Conservation (phyloP, 2,888 invertebrate species). For the Drosophila longiperda region DNA sequence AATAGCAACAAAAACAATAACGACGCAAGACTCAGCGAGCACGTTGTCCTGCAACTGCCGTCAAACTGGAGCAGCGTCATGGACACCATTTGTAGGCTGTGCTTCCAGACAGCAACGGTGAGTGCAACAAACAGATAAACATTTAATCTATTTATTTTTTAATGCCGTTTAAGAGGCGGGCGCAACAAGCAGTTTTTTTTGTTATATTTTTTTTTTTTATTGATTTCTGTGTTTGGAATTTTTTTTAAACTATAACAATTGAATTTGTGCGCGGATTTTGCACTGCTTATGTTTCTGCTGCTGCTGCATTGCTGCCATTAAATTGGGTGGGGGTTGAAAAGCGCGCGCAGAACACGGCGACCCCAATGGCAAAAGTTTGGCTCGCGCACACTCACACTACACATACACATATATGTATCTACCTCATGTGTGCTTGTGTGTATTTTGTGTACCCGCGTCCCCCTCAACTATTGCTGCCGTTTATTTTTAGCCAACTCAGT, state of each 20-base stretch:
- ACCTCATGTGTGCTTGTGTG: constrained; percentile 23
- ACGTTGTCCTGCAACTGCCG: constrained; percentile 68
- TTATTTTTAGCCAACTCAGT: constrained; percentile 80
- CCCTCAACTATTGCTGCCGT: constrained; percentile 67
- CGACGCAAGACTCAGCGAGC: constrained; percentile 47
- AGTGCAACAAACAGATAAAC: constrained; percentile 32
- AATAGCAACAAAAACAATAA: constrained; percentile 25
- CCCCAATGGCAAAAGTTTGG: constrained; percentile 59
- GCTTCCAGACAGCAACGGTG: constrained; percentile 84
- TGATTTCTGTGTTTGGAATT: constrained; percentile 76
- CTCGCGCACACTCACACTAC: constrained; percentile 55
- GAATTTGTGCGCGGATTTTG: constrained; percentile 70
- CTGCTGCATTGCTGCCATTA: constrained; percentile 35
- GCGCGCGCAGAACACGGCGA: constrained; percentile 70
- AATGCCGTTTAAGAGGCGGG: constrained; percentile 22
- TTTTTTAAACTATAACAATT: constrained; percentile 62
- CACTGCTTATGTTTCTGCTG: constrained; percentile 38
- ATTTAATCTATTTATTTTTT: not conserved
- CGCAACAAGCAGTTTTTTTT: constrained; percentile 71
- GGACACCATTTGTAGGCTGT: constrained; percentile 85
- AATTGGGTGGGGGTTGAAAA: constrained; percentile 74
- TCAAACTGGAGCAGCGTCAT: constrained; percentile 75
- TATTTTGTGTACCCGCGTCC: constrained; percentile 25
- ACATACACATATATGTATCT: constrained; percentile 29
- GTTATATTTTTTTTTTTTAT: constrained; percentile 76